These are phyloP conservation scores for Stramonita haemastoma DNA, from an alignment of 2,888 invertebrate species.

Conservation along the genomic window DNA sequence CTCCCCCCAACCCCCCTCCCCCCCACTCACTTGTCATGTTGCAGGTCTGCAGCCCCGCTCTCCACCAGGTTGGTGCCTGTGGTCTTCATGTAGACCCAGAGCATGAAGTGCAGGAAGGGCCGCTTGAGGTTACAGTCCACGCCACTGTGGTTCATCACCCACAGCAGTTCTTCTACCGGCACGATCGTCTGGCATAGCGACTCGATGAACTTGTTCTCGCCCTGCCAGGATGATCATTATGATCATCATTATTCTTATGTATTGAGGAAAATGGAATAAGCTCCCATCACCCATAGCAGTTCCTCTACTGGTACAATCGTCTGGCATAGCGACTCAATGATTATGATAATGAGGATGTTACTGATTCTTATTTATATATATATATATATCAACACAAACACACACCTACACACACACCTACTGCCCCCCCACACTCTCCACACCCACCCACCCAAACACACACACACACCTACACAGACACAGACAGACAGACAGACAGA, in stretches of 20 bases:
- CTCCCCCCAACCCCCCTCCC: too few relatives aligned
- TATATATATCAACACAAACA: too few relatives aligned
- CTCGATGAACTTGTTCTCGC: constrained; percentile 77
- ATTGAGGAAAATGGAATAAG: too few relatives aligned
- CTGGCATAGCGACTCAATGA: constrained; percentile 77
- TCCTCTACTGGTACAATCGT: constrained; percentile 76
- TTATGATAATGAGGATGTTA: too few relatives aligned
- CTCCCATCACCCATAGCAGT: constrained; percentile 73
- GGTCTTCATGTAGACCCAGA: constrained; percentile 76
- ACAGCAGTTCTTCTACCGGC: constrained; percentile 75
- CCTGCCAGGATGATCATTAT: constrained; percentile 65
- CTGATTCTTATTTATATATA: too few relatives aligned
- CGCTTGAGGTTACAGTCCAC: constrained; percentile 73
- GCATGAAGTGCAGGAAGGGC: constrained; percentile 75
- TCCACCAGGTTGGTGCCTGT: constrained; percentile 70
- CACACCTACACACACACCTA: background rate
- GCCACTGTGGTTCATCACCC: constrained; percentile 71
- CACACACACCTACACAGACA: too few relatives aligned
- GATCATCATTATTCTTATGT: too few relatives aligned
- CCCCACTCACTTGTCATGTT: constrained; percentile 71
- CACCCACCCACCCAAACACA: too few relatives aligned
- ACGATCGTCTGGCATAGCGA: constrained; percentile 77
- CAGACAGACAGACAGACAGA: too few relatives aligned
- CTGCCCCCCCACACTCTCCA: too few relatives aligned
- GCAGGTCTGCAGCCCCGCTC: constrained; percentile 75